A percentile compares a stretch with the other conserved stretches of the same genome.
Conservation (phyloP, 2,113 vertebrate species). For the Numida meleagris region DNA sequence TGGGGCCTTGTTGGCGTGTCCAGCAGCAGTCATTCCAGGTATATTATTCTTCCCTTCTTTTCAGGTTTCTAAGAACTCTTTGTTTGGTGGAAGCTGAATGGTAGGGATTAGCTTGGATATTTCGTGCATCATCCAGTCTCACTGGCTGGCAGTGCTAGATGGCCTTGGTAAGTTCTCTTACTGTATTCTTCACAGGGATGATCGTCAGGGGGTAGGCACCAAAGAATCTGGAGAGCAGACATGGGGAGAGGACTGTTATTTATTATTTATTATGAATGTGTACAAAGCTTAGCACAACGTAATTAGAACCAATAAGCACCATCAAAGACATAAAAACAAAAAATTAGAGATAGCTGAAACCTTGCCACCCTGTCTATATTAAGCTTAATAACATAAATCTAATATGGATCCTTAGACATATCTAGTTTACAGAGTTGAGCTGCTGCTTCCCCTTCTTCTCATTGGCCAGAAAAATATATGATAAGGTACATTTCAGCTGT, state of each 20-base stretch:
- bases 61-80: not conserved
- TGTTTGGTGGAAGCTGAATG: not conserved
- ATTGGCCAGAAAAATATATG: too few species aligned
- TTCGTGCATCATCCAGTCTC: not conserved
- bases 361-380: too few species aligned
- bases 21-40: not conserved
- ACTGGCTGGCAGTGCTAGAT: not conserved
- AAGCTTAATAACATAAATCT: too few species aligned
- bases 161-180: not conserved
- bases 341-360: not conserved
- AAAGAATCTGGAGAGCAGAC: not conserved
- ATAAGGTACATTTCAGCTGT: too few species aligned
- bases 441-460: too few species aligned
- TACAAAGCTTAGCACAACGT: not conserved
- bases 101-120: not conserved
- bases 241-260: not conserved
- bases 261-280: not conserved
- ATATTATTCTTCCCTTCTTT: not conserved
- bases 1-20: not conserved
- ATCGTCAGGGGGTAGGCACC: not conserved
- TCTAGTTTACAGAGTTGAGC: too few species aligned
- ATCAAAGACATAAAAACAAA: not conserved
- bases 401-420: too few species aligned
- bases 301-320: not conserved
- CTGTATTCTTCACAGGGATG: not conserved